These are phyloP conservation scores for Sylvicola cinctus DNA, from an alignment of 2,888 invertebrate genomes.

Conservation along the genomic window DNA sequence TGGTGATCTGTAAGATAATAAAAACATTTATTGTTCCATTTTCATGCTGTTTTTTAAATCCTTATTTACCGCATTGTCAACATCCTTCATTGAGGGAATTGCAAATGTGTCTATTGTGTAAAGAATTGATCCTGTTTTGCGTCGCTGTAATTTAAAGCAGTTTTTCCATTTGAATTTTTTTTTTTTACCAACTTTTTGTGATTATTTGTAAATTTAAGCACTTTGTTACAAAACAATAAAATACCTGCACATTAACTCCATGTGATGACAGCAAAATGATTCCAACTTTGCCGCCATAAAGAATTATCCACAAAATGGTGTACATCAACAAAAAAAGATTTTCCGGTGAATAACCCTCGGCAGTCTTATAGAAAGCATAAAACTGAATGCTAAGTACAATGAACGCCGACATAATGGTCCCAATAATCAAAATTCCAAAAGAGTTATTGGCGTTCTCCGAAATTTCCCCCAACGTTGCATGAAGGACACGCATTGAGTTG, in stretches of 20 bases:
- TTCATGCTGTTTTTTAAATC: background rate
- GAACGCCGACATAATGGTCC: conserved; percentile 1
- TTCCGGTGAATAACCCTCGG: background rate
- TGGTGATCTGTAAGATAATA: background rate
- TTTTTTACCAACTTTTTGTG: no score
- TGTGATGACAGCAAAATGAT: no score
- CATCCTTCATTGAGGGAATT: no score
- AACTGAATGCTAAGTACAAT: conserved; percentile 1
- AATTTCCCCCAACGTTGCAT: background rate
- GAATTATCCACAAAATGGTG: background rate
- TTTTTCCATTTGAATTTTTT: no score
- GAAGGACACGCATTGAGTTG: background rate
- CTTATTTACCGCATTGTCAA: no score
- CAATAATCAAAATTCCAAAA: background rate
- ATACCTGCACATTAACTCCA: background rate
- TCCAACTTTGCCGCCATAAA: background rate
- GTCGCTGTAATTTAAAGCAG: no score
- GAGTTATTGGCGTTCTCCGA: background rate
- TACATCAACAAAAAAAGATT: background rate
- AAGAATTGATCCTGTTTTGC: background rate
- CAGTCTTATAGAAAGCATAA: conserved; percentile 2
- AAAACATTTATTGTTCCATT: background rate
- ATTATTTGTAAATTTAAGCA: no score
- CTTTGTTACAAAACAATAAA: no score
- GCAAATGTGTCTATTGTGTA: background rate